Evolutionary conservation across 2,888 invertebrate genomes (phyloP), one percentile per base, ranked within the genome.

Genomic region (Hoplodrina ambigua): DNA sequence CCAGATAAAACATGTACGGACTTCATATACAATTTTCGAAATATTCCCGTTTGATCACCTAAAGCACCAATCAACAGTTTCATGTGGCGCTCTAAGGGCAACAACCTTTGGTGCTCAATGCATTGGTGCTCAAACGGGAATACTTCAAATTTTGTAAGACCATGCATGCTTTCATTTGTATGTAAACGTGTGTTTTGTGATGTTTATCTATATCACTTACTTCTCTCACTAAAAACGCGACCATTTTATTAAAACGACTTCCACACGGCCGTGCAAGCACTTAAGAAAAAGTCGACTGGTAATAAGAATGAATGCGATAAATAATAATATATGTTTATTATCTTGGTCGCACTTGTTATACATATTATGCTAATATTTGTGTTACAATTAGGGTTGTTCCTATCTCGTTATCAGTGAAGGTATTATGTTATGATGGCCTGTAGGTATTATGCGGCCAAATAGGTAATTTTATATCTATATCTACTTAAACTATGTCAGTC

Each of bases 251-350:
- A 52, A 55, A 54, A 62, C 37, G 19, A 50, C 7, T 13, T 15
- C 5, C 0, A 77, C 77, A 68, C 77, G 54, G 11, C 77, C 77
- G 4, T 25, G 15, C 37, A 8, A 49, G 58, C 33, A 50, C 57
- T 60, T 6, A 7, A 49, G 44, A 69, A 37, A 54, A 77, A 44
- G 11, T 19, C 15, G 25, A 77, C 69, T 70, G 44, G 0, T 10
- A 17, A 15, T 44, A 20, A 20, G 0, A 49, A 57, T 53, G 8
- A 41, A 57, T 19, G 15, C 13, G 56, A 61, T 58, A 76, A 58
- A 69, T 41, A n/a, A n/a, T n/a, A n/a, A n/a, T n/a, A n/a, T n/a
- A 41, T 49, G 7, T 41, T n/a, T 62, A 61, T 58, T 74, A 74
- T 76, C 70, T 60, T 20, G 1, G 0, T 41, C 33, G 0, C 4